Conservation (phyloP, 2,797 vertebrate species). For the Zenarchopterus dispar region DNA sequence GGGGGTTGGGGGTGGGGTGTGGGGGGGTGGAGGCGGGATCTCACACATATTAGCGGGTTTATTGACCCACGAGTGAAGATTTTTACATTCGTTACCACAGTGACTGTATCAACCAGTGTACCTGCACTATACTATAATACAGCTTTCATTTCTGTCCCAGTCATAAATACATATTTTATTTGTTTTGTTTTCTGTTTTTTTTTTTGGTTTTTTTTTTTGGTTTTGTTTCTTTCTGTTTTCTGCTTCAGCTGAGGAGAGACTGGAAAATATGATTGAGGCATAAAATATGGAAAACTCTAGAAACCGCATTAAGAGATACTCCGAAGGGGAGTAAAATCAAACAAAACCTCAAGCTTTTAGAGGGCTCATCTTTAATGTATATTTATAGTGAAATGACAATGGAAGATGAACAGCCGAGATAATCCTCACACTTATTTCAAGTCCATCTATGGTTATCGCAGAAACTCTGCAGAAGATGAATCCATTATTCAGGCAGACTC, state of each 20-base stretch:
- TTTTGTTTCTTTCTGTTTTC: conserved; percentile 40
- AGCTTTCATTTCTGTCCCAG: conserved; percentile 19
- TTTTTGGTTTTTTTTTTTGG: conserved; percentile 7
- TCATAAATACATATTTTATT: conserved; percentile 40
- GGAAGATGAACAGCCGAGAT: neutral
- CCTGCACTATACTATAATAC: conserved; percentile 10
- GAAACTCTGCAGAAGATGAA: conserved; percentile 19
- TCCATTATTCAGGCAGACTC: conserved; percentile 56
- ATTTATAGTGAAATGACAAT: conserved; percentile 2
- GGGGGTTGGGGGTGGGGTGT: conserved; percentile 8
- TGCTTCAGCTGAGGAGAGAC: conserved; percentile 16
- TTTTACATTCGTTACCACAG: conserved; percentile 33
- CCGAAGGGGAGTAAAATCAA: conserved; percentile 7
- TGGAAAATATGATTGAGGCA: neutral
- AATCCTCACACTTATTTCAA: neutral
- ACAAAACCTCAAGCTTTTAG: neutral
- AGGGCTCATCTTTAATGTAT: conserved; percentile 35
- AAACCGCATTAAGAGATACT: conserved; percentile 9
- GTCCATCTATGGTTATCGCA: conserved; percentile 8
- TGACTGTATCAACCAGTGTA: conserved; percentile 2
- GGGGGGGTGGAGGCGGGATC: conserved; percentile 8
- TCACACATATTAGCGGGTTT: conserved; percentile 16
- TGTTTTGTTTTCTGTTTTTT: too few relatives aligned
- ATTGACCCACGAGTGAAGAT: conserved; percentile 22
- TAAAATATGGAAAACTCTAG: conserved; percentile 18